phyloP scores from a whole-genome alignment of 2,113 vertebrate genomes.

The Progne subis region DNA sequence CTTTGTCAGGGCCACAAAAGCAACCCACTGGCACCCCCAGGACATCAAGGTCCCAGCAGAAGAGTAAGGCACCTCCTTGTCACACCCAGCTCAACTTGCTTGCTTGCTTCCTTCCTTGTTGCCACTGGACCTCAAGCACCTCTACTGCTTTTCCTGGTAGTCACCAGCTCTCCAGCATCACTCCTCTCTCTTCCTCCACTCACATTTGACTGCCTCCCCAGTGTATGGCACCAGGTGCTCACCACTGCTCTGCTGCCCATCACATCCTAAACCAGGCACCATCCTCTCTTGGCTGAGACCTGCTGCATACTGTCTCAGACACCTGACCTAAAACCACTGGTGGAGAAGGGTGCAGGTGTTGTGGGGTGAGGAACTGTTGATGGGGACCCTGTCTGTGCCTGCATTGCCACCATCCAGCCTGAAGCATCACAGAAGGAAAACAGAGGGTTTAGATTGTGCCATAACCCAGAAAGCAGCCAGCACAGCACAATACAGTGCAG shows the following conservation, averaged over 20 bases:
- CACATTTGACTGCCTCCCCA: accelerated
- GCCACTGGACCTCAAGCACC: not conserved
- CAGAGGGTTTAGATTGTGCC: not conserved
- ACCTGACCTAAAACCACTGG: not conserved
- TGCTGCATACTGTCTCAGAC: accelerated
- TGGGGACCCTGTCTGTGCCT: not conserved
- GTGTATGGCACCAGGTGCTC: too few relatives aligned
- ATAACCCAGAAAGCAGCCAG: not conserved
- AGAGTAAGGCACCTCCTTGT: not conserved
- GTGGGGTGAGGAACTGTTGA: not conserved
- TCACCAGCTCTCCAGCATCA: not conserved
- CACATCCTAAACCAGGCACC: not conserved
- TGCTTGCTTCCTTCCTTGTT: not conserved
- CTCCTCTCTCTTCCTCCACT: not conserved
- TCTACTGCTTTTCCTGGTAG: not conserved
- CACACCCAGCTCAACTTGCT: not conserved
- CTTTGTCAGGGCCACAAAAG: not conserved
- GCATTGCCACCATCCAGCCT: not conserved
- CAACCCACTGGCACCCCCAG: not conserved
- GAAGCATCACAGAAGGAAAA: not conserved
- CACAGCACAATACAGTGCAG: not conserved
- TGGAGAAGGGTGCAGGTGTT: not conserved
- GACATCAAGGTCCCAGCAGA: not conserved
- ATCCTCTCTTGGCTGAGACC: not conserved
- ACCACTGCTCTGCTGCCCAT: not conserved